These are phyloP conservation scores for Callospermophilus lateralis DNA, from an alignment of 2,113 vertebrate species.

Conservation along the genomic window DNA sequence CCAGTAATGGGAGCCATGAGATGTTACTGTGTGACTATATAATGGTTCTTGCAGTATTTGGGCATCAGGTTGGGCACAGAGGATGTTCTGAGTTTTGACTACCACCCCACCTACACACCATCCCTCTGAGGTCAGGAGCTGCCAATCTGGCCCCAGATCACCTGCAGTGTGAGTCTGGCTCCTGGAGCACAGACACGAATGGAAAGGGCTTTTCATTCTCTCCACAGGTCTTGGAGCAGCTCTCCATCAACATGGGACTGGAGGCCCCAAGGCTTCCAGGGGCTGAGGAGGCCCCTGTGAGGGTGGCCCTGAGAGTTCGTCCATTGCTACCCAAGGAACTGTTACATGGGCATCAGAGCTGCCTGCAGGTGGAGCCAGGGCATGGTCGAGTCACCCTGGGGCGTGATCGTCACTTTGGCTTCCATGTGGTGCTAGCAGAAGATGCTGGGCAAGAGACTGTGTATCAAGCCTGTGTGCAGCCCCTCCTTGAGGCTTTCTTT, in stretches of 20 bases:
- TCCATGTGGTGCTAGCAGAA: conserved; percentile 93
- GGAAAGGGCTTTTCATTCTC: neutral
- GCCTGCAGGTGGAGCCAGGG: conserved; percentile 90
- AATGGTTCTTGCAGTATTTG: neutral
- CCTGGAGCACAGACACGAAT: neutral
- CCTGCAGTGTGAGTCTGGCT: neutral
- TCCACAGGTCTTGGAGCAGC: neutral
- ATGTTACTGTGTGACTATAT: rapidly evolving
- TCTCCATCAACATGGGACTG: conserved; percentile 88
- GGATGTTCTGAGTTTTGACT: neutral
- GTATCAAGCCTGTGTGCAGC: conserved; percentile 93
- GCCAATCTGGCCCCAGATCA: neutral
- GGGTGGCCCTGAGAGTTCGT: conserved; percentile 93
- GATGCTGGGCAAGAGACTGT: conserved; percentile 92
- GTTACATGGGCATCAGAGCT: conserved; percentile 93
- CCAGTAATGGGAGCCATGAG: neutral
- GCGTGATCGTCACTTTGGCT: conserved; percentile 92
- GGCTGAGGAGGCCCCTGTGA: conserved; percentile 91
- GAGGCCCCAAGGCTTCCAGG: conserved; percentile 84
- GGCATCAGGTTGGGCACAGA: neutral
- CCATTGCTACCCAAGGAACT: conserved; percentile 95
- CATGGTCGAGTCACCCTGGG: conserved; percentile 90
- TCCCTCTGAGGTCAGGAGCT: neutral
- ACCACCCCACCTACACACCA: no score
- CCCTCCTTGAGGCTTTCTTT: conserved; percentile 95